Conservation (phyloP, 2,888 invertebrate genomes). For the Nemotelus nigrinus region DNA sequence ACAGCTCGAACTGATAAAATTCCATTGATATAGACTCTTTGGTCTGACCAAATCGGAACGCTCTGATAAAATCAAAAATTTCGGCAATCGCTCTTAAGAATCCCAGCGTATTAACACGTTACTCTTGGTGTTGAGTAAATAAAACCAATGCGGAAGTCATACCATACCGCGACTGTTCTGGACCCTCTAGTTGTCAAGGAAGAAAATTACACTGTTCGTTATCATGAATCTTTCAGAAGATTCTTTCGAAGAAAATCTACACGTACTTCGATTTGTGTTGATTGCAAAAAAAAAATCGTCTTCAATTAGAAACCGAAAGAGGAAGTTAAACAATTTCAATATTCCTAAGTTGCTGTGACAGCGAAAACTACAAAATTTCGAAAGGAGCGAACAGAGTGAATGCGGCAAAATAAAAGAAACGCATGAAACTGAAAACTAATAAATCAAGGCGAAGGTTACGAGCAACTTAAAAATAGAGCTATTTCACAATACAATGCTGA, state of each 20-base stretch:
- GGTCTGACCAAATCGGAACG: slow-evolving; percentile 93
- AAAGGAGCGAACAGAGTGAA: slow-evolving; percentile 14
- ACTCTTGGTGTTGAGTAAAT: slow-evolving; percentile 82
- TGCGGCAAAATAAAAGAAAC: slow-evolving; percentile 21
- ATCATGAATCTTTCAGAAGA: slow-evolving; percentile 81
- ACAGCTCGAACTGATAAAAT: slow-evolving; percentile 59
- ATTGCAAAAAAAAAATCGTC: slow-evolving; percentile 73
- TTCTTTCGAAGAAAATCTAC: slow-evolving; percentile 83
- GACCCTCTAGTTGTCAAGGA: slow-evolving; percentile 74
- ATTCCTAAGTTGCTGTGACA: slow-evolving; percentile 53
- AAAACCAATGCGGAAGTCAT: slow-evolving; percentile 58
- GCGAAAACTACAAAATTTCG: background rate
- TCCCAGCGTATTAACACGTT: slow-evolving; percentile 91
- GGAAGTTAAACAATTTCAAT: slow-evolving; percentile 41
- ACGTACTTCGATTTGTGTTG: slow-evolving; percentile 83
- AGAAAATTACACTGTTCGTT: slow-evolving; percentile 76
- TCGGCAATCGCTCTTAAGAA: slow-evolving; percentile 80
- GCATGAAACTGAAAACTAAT: slow-evolving; percentile 1
- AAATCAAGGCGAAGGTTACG: slow-evolving; percentile 29
- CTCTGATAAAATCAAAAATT: slow-evolving; percentile 75
- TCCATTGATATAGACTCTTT: slow-evolving; percentile 80
- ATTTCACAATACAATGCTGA: background rate
- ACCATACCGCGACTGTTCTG: slow-evolving; percentile 81
- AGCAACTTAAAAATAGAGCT: background rate
- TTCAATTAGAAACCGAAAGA: slow-evolving; percentile 57